A percentile compares a stretch with the other conserved stretches of the same genome.
These are phyloP conservation scores for Achroia grisella DNA, from an alignment of 1,140 invertebrate genomes.

Conservation along the genomic window DNA sequence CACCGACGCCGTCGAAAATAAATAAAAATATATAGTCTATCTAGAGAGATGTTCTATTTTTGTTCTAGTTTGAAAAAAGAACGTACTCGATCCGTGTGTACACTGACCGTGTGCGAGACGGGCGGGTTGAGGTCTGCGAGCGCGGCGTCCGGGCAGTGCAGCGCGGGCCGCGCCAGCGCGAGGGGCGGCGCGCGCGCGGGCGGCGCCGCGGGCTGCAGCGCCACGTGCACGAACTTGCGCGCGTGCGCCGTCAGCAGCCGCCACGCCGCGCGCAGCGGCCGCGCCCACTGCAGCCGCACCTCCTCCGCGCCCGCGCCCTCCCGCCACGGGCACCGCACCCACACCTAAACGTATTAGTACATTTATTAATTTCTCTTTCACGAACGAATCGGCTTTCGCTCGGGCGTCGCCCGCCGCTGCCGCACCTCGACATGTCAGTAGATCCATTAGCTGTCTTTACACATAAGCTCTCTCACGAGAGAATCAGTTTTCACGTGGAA, in stretches of 20 bases:
- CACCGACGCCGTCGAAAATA: no score
- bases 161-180: constrained; percentile 74
- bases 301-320: constrained; percentile 78
- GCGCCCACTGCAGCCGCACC: constrained; percentile 84
- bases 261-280: constrained; percentile 86
- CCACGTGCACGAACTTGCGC: constrained; percentile 87
- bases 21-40: no score
- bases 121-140: constrained; percentile 79
- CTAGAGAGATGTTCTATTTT: no score
- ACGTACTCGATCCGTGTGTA: no score
- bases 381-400: no score
- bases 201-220: constrained; percentile 80
- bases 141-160: constrained; percentile 71
- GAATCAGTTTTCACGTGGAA: no score
- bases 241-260: constrained; percentile 87
- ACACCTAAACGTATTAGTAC: constrained; percentile 57
- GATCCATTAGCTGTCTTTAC: no score
- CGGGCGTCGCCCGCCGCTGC: no score
- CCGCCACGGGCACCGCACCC: constrained; percentile 84
- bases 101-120: constrained; percentile 41
- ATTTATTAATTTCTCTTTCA: neutral
- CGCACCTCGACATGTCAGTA: no score
- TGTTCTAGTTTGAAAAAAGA: no score
- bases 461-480: no score
- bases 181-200: constrained; percentile 75